Evolutionary conservation across 2,888 invertebrate species (phyloP), one percentile per base, ranked within the genome.

Genomic region (Agonopterix alstromeriana): DNA sequence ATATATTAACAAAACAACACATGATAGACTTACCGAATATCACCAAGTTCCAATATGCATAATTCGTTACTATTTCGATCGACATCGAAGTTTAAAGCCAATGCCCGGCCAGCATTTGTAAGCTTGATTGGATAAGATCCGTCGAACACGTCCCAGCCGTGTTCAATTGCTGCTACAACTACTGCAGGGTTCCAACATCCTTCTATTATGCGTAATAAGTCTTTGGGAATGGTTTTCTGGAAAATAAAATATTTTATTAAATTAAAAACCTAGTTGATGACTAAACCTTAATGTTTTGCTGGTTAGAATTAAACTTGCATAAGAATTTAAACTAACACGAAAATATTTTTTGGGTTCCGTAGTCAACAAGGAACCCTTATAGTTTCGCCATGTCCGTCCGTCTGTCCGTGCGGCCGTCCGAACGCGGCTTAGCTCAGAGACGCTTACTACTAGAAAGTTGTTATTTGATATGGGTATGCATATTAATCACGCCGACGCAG

Each of bases 111-210:
- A 52, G 92, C 84, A 59, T 93, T 93, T 0, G 95, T 93, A 8
- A 93, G 86, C 51, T 92, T 82, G 48, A 92, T 92, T 36, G 95
- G 93, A 77, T 95, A 95, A 0, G 97, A 94, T 0, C 95, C 94
- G 71, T 98, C 98, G 77, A 98, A 97, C 10, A 97, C 73, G 78
- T 98, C 98, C 58, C 97, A 90, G 11, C 98, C 98, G 35, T 91
- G 66, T 56, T 92, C 89, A 36, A 97, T 91, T 0, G 97, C 91
- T 52, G 93, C 87, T 49, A 98, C 69, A 41, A 95, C 88, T 35
- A 91, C 84, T 3, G 91, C 80, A 2, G 97, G 97, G 67, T 92
- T 92, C 92, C 95, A 97, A 47, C 94, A 92, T 2, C 97, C 97
- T 67, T 94, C 93, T 55, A 96, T 88, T 40, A 95, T 83, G 53